Evolutionary conservation across 2,113 vertebrate genomes (phyloP).

Genomic region (Polypterus bichir): DNA sequence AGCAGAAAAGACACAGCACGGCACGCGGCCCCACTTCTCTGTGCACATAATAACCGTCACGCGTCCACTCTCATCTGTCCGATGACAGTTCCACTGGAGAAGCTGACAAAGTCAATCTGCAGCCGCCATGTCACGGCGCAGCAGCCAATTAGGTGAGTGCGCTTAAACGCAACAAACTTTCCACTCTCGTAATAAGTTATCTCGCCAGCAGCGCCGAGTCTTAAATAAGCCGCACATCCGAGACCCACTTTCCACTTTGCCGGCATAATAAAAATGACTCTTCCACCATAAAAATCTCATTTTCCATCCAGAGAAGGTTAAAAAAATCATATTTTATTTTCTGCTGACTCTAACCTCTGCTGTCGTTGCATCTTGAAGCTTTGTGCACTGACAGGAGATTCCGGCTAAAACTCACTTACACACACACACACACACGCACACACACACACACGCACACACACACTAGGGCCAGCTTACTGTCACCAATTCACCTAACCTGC

Average conservation of each 20-base stretch:
- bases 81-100: conserved; percentile 22
- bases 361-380: too few species aligned
- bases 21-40: too few species aligned
- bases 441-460: too few species aligned
- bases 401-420: too few species aligned
- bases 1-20: too few species aligned
- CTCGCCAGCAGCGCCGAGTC: conserved; percentile 43
- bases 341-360: neutral
- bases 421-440: too few species aligned
- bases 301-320: conserved; percentile 41
- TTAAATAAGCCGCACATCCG: conserved; percentile 46
- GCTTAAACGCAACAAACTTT: conserved; percentile 38
- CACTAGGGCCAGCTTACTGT: too few species aligned
- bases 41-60: neutral
- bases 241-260: conserved; percentile 48
- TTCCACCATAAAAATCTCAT: conserved; percentile 44
- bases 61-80: conserved; percentile 11
- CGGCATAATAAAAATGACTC: conserved; percentile 31
- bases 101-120: conserved; percentile 30
- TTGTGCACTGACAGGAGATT: too few species aligned
- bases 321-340: conserved; percentile 17
- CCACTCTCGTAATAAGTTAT: conserved; percentile 55
- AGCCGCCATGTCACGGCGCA: conserved; percentile 21
- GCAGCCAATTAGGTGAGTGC: conserved; percentile 34
- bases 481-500: too few species aligned